phyloP scores from a whole-genome alignment of 2,888 invertebrate genomes.

The Drosophila hamatofila region DNA sequence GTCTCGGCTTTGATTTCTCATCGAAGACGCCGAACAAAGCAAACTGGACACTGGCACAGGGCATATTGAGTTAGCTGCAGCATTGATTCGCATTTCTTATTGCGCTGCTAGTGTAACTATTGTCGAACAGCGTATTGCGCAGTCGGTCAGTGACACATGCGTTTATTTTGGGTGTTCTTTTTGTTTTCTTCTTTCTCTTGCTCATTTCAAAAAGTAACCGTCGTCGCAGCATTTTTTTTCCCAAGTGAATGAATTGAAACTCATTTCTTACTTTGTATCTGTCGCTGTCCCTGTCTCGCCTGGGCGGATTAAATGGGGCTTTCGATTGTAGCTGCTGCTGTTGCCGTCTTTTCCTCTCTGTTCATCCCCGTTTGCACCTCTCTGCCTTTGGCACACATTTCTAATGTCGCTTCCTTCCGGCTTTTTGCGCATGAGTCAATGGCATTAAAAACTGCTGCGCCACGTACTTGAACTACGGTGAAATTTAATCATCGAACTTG shows the following conservation, averaged over 20 bases:
- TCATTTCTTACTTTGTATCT: conserved; percentile 2
- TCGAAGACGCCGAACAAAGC: conserved; percentile 33
- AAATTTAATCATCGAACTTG: conserved; percentile 51
- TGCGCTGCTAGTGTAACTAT: background rate
- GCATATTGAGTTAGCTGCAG: background rate
- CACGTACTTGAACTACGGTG: conserved; percentile 32
- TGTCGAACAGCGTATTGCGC: background rate
- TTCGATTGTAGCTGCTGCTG: background rate
- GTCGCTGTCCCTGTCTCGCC: background rate
- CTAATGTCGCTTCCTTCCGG: conserved; percentile 55
- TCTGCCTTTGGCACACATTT: conserved; percentile 12
- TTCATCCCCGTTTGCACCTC: background rate
- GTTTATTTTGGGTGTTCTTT: conserved; percentile 7
- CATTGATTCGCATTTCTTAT: background rate
- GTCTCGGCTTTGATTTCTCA: conserved; percentile 47
- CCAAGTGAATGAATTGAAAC: conserved; percentile 38
- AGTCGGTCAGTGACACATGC: conserved; percentile 6
- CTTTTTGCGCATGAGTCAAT: conserved; percentile 61
- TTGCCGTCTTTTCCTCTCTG: background rate
- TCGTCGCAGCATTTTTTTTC: conserved; percentile 35
- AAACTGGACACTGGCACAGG: background rate
- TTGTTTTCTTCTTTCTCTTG: conserved; percentile 4
- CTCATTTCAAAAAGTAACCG: conserved; percentile 57
- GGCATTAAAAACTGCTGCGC: conserved; percentile 45
- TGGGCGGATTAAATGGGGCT: background rate